Evolutionary conservation across 2,888 invertebrate species (phyloP).

Genomic region (Microlaimidae sp.): DNA sequence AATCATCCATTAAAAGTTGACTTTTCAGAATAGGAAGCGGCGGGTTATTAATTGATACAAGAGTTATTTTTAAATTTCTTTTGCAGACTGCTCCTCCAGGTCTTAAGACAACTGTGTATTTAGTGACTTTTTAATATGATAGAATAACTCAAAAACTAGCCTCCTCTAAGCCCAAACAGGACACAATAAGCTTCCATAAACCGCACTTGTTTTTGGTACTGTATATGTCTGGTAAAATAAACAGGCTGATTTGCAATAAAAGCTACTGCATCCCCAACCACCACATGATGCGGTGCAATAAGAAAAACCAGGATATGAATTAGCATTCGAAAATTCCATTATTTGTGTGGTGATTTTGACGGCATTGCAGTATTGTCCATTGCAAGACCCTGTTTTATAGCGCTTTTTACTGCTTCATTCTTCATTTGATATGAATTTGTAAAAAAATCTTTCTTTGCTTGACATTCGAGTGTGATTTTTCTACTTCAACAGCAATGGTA

Average conservation of each 20-base stretch:
- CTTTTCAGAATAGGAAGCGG: neutral
- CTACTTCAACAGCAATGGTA: neutral
- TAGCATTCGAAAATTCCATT: too few relatives aligned
- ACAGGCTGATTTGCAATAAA: constrained; percentile 4
- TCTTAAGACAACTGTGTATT: neutral
- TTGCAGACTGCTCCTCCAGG: neutral
- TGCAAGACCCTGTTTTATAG: neutral
- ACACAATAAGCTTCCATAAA: neutral
- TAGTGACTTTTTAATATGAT: neutral
- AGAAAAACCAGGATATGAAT: constrained; percentile 1
- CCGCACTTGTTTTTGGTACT: neutral
- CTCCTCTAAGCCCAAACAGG: neutral
- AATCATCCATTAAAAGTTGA: neutral
- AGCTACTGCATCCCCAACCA: neutral
- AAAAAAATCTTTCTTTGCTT: neutral
- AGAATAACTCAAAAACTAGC: neutral
- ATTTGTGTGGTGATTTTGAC: neutral
- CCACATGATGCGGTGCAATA: constrained; percentile 1
- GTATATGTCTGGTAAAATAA: constrained; percentile 3
- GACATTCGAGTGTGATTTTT: neutral
- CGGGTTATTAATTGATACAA: neutral
- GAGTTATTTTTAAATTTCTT: neutral
- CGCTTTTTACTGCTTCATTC: neutral
- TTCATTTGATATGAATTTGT: neutral
- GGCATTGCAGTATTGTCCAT: neutral